phyloP scores from a whole-genome alignment of 2,113 vertebrate genomes.

The Lathamus discolor region DNA sequence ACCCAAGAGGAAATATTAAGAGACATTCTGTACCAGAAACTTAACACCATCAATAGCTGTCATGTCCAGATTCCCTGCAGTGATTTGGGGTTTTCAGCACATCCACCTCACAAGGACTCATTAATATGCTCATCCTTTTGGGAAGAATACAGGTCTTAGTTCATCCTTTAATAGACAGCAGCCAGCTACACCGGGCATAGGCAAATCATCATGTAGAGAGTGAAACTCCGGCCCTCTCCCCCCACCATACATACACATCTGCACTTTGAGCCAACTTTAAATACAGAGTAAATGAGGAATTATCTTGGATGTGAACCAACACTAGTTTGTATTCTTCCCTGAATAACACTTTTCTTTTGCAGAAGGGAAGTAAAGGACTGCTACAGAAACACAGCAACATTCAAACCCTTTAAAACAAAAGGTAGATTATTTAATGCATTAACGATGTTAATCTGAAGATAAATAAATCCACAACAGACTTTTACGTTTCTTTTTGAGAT shows the following conservation, averaged over 20 bases:
- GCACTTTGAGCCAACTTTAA: constrained; percentile 37
- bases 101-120: background rate
- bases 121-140: background rate
- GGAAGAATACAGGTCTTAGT: background rate
- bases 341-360: constrained; percentile 36
- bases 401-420: constrained; percentile 79
- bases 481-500: constrained; percentile 74
- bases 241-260: background rate
- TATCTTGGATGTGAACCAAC: constrained; percentile 23
- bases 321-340: constrained; percentile 35
- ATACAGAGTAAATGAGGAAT: constrained; percentile 49
- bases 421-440: constrained; percentile 80
- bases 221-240: background rate
- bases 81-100: background rate
- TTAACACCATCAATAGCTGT: background rate
- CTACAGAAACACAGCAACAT: constrained; percentile 72
- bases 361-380: constrained; percentile 23
- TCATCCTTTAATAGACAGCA: background rate
- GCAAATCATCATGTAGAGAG: background rate
- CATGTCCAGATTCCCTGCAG: background rate
- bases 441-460: constrained; percentile 79
- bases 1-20: constrained; percentile 12
- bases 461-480: constrained; percentile 83
- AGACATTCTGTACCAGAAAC: constrained; percentile 15
- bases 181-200: background rate